A percentile compares a stretch with the other conserved stretches of the same genome.
Evolutionary conservation across 2,888 invertebrate genomes (phyloP).

Genomic region (Sminthurinus aureus): DNA sequence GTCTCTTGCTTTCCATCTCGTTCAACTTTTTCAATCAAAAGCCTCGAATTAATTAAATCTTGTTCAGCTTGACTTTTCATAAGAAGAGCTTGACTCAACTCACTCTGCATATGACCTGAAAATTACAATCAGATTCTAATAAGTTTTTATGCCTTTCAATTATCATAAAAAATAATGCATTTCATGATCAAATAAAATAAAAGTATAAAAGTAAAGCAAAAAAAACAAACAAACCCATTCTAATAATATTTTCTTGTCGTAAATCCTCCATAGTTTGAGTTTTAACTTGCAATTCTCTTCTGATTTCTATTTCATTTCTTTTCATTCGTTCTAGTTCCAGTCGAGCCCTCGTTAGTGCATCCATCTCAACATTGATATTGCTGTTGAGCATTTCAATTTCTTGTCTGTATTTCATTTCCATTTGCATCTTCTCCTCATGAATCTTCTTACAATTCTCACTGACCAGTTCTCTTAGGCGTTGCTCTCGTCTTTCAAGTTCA

Average conservation of each 20-base stretch:
- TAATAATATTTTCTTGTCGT: constrained; percentile 79
- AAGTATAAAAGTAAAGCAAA: not conserved
- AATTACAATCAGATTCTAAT: not conserved
- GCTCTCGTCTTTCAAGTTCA: constrained; percentile 79
- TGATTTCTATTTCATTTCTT: constrained; percentile 77
- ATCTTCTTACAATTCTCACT: constrained; percentile 71
- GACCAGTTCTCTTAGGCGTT: constrained; percentile 76
- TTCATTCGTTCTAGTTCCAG: constrained; percentile 81
- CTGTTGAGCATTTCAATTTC: constrained; percentile 81
- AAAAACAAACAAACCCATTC: constrained; percentile 67
- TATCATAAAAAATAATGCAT: not conserved
- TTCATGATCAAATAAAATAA: too few species aligned
- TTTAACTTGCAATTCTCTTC: constrained; percentile 79
- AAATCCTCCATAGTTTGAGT: constrained; percentile 79
- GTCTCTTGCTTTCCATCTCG: constrained; percentile 79
- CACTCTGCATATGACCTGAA: constrained; percentile 76
- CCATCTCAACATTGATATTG: constrained; percentile 82
- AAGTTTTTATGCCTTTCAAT: not conserved
- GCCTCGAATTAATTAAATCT: constrained; percentile 75
- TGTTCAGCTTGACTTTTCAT: constrained; percentile 82
- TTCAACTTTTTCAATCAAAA: constrained; percentile 73
- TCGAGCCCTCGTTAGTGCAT: constrained; percentile 76
- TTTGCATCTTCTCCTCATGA: constrained; percentile 72
- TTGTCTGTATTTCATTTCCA: constrained; percentile 69
- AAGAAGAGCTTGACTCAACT: constrained; percentile 76